Percentiles rank a stretch among this genome's conserved stretches.
Conservation (phyloP, 2,888 invertebrate species). For the Agrochola circellaris region DNA sequence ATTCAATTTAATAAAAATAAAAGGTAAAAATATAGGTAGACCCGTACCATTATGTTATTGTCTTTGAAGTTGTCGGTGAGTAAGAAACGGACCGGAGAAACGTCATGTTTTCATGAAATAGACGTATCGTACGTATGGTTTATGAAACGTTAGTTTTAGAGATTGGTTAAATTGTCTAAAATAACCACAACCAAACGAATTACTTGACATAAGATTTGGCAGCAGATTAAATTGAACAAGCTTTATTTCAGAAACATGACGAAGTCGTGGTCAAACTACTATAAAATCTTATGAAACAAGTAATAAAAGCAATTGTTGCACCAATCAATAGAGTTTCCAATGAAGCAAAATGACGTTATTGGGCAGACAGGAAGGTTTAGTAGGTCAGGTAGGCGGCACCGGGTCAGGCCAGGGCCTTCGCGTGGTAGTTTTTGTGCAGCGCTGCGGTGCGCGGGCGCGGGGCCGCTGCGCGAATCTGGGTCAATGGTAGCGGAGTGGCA, state of each 20-base stretch:
- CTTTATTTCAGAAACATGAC: background rate
- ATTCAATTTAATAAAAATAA: too few species aligned
- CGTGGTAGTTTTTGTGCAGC: constrained; percentile 69
- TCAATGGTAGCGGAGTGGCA: constrained; percentile 78
- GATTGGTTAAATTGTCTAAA: background rate
- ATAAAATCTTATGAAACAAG: background rate
- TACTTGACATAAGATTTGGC: background rate
- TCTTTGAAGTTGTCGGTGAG: too few species aligned
- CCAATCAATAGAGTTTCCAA: constrained; percentile 40
- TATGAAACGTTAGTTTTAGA: background rate
- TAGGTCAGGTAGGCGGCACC: constrained; percentile 76
- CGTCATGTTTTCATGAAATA: background rate
- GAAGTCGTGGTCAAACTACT: background rate
- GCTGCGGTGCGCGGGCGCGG: constrained; percentile 72
- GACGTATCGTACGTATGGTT: background rate
- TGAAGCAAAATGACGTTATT: constrained; percentile 54
- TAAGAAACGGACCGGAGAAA: background rate
- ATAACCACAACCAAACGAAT: background rate
- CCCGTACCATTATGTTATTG: too few species aligned
- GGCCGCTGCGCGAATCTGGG: constrained; percentile 70
- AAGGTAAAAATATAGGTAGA: too few species aligned
- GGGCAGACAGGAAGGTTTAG: constrained; percentile 72
- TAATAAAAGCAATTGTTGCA: constrained; percentile 16
- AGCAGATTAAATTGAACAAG: constrained; percentile 3
- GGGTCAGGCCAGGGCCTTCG: constrained; percentile 74